These are phyloP conservation scores for Hedya salicella DNA, from an alignment of 2,888 invertebrate species.

Conservation along the genomic window DNA sequence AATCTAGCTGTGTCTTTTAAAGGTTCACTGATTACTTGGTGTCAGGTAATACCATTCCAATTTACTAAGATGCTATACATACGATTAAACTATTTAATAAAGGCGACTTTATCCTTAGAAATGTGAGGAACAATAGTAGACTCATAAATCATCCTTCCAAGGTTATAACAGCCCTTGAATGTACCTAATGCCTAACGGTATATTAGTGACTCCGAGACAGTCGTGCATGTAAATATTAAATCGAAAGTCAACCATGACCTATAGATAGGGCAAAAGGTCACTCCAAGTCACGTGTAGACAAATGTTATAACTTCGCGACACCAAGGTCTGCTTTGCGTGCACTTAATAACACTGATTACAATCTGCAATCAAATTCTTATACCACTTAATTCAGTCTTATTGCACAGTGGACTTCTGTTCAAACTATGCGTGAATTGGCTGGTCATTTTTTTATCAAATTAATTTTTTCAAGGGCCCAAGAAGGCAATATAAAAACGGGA, in stretches of 20 bases:
- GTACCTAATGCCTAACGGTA: slow-evolving; percentile 6
- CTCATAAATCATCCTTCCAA: slow-evolving; percentile 9
- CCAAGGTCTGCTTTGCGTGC: slow-evolving; percentile 45
- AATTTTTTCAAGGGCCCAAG: background rate
- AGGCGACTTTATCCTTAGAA: too few relatives aligned
- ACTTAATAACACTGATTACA: slow-evolving; percentile 46
- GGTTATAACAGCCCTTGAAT: background rate
- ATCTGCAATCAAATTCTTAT: slow-evolving; percentile 44
- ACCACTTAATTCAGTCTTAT: slow-evolving; percentile 4
- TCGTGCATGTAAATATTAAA: background rate
- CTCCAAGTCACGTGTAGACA: slow-evolving; percentile 19
- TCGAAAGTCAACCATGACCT: slow-evolving; percentile 29
- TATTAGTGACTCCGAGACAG: background rate
- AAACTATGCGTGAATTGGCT: slow-evolving; percentile 14
- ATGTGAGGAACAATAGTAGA: too few relatives aligned
- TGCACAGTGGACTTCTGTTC: slow-evolving; percentile 10
- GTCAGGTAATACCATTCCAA: too few relatives aligned
- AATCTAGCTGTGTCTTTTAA: too few relatives aligned
- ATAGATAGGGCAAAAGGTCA: slow-evolving; percentile 32
- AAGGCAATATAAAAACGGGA: too few relatives aligned
- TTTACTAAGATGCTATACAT: too few relatives aligned
- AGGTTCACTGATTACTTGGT: too few relatives aligned
- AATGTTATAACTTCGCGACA: slow-evolving; percentile 39
- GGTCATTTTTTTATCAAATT: background rate
- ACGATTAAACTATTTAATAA: too few relatives aligned